Conservation (phyloP, 2,888 invertebrate species). For the Andrena praecox region DNA sequence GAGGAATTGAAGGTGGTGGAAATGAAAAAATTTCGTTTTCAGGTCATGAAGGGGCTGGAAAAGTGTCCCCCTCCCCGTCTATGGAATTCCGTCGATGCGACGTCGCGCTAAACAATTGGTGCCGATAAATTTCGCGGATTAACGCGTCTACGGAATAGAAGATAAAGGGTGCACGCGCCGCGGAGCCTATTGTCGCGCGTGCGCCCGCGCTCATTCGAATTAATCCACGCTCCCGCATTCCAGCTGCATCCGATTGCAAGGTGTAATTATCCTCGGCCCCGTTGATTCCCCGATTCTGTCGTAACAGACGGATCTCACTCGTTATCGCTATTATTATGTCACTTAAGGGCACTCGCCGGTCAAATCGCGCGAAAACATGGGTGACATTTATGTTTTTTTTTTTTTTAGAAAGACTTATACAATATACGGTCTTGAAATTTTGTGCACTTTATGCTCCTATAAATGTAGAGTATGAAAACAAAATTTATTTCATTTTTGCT, state of each 20-base stretch:
- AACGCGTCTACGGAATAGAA: conserved; percentile 28
- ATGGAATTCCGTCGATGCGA: not conserved
- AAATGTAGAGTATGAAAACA: too few relatives aligned
- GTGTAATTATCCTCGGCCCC: conserved; percentile 58
- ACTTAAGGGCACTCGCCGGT: too few relatives aligned
- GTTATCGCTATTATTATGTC: not conserved
- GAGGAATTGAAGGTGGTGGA: too few relatives aligned
- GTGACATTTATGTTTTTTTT: too few relatives aligned
- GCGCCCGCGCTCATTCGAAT: conserved; percentile 43
- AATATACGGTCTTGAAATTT: too few relatives aligned
- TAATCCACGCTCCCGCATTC: conserved; percentile 52
- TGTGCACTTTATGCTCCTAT: too few relatives aligned
- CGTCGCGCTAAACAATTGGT: not conserved
- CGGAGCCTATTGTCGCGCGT: conserved; percentile 45
- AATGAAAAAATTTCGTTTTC: too few relatives aligned
- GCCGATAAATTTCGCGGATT: conserved; percentile 44
- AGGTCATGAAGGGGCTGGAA: too few relatives aligned
- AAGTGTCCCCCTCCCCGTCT: too few relatives aligned
- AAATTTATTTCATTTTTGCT: too few relatives aligned
- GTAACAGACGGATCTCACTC: not conserved
- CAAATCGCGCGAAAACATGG: too few relatives aligned
- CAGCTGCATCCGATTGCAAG: conserved; percentile 49
- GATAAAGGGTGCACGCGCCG: conserved; percentile 35
- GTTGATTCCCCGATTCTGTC: conserved; percentile 31
- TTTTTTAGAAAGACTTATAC: too few relatives aligned